Percentiles rank a stretch among this genome's conserved stretches.
These are phyloP conservation scores for Coracopsis vasa DNA, from an alignment of 2,113 vertebrate species.

Conservation along the genomic window DNA sequence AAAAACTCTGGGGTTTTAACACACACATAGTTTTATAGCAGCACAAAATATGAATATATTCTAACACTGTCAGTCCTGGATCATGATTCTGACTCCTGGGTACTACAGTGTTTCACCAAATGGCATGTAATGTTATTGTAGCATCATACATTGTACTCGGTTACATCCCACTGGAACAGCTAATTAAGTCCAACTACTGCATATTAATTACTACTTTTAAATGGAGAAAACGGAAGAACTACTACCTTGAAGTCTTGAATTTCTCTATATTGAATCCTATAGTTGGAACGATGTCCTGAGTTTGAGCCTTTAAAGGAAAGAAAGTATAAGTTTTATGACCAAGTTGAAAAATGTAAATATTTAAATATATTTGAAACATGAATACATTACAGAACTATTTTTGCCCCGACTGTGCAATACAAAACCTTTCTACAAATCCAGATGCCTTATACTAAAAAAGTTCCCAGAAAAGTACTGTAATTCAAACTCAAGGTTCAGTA, in stretches of 20 bases:
- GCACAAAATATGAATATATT: not conserved
- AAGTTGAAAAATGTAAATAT: not conserved
- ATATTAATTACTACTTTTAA: not conserved
- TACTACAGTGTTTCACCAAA: not conserved
- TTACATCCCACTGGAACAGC: not conserved
- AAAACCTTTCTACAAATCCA: not conserved
- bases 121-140: not conserved
- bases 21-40: not conserved
- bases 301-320: constrained; percentile 84
- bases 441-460: not conserved
- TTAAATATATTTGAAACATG: not conserved
- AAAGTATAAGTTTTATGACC: not conserved
- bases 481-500: not conserved
- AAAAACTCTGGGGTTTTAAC: not conserved
- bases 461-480: not conserved
- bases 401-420: not conserved
- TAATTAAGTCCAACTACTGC: not conserved
- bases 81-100: not conserved
- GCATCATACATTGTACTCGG: not conserved
- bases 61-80: not conserved
- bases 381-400: not conserved
- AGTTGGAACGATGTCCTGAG: constrained; percentile 96
- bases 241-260: constrained; percentile 96
- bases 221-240: not conserved
- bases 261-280: constrained; percentile 99